phyloP scores from a whole-genome alignment of 2,797 vertebrate genomes.

The Hippopotamyrus pictus region DNA sequence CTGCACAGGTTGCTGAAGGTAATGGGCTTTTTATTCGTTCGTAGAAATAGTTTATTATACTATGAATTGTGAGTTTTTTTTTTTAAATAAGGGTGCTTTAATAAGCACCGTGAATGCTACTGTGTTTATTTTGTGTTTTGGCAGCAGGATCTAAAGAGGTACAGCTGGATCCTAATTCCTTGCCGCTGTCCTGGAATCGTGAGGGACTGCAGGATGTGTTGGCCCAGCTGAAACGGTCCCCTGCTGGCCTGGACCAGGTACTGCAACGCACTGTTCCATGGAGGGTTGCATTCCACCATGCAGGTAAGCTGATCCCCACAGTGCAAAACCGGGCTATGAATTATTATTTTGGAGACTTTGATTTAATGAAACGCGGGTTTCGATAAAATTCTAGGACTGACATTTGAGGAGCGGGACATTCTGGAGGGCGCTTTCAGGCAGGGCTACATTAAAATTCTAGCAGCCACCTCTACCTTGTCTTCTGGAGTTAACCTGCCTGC shows the following conservation, averaged over 20 bases:
- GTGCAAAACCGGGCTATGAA: neutral
- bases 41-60: neutral
- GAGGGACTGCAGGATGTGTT: constrained; percentile 73
- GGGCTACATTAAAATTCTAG: constrained; percentile 76
- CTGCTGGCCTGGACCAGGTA: constrained; percentile 79
- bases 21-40: neutral
- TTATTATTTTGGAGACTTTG: neutral
- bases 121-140: neutral
- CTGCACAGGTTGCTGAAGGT: constrained; percentile 51
- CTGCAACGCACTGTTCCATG: constrained; percentile 81
- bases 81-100: neutral
- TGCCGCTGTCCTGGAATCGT: constrained; percentile 62
- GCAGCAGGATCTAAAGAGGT: constrained; percentile 25
- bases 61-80: constrained; percentile 3
- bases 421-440: constrained; percentile 88
- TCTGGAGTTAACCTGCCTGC: constrained; percentile 95
- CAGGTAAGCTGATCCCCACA: constrained; percentile 59
- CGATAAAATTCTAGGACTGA: constrained; percentile 69
- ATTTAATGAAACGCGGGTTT: neutral
- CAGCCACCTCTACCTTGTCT: constrained; percentile 89
- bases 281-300: constrained; percentile 95
- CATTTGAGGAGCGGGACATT: constrained; percentile 90
- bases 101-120: neutral
- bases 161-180: constrained; percentile 27
- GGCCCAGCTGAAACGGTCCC: constrained; percentile 75